phyloP scores from a whole-genome alignment of 2,888 invertebrate species.

The Altica lythri region DNA sequence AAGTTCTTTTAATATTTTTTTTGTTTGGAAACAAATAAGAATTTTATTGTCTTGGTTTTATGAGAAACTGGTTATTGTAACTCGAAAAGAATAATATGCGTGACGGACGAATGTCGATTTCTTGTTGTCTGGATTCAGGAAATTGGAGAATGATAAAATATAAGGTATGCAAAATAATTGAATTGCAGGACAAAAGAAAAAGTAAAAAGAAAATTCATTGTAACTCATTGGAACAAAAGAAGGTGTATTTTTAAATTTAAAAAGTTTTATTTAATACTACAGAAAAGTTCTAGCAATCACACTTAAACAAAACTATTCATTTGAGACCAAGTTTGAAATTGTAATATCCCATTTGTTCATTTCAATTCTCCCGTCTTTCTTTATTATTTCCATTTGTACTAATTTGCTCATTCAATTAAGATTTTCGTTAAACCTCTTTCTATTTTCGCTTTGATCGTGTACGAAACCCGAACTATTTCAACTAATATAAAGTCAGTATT shows the following conservation, averaged over 20 bases:
- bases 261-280: too few relatives aligned
- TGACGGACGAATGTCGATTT: too few relatives aligned
- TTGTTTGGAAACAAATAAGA: slow-evolving; percentile 17
- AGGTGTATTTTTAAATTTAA: too few relatives aligned
- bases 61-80: background rate
- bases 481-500: slow-evolving; percentile 18
- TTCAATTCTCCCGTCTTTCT: background rate
- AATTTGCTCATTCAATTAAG: slow-evolving; percentile 16
- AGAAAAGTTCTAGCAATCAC: too few relatives aligned
- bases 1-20: slow-evolving; percentile 16
- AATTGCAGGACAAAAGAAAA: too few relatives aligned
- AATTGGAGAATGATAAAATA: too few relatives aligned
- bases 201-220: too few relatives aligned
- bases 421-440: slow-evolving; percentile 14
- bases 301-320: too few relatives aligned
- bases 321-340: too few relatives aligned
- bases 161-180: too few relatives aligned
- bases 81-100: slow-evolving; percentile 9
- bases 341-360: background rate
- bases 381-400: slow-evolving; percentile 1
- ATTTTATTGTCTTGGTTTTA: slow-evolving; percentile 12
- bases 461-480: slow-evolving; percentile 9
- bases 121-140: too few relatives aligned
- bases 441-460: slow-evolving; percentile 12
- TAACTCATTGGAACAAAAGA: too few relatives aligned